phyloP scores from a whole-genome alignment of 2,888 invertebrate genomes.

The Hydropsyche betteni region DNA sequence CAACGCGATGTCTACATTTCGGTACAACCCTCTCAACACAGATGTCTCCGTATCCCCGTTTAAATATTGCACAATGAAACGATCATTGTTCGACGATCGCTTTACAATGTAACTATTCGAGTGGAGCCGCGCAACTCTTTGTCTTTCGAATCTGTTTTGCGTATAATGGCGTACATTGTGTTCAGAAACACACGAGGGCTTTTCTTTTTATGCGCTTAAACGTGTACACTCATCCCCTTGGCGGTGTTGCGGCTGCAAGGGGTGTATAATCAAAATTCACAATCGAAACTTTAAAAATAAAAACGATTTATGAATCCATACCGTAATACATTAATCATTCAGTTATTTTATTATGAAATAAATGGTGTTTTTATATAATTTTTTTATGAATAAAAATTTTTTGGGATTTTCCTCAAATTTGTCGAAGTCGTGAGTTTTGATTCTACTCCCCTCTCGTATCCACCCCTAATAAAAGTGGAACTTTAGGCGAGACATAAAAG shows the following conservation, averaged over 20 bases:
- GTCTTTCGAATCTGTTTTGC: background rate
- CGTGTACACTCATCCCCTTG: slow-evolving; percentile 2
- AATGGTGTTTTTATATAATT: too few species aligned
- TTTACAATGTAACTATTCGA: slow-evolving; percentile 19
- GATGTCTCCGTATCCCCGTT: too few species aligned
- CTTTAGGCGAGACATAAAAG: slow-evolving; percentile 36
- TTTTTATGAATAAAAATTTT: too few species aligned
- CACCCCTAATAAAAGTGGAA: slow-evolving; percentile 34
- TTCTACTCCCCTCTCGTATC: slow-evolving; percentile 1
- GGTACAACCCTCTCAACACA: too few species aligned
- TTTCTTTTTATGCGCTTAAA: slow-evolving; percentile 11
- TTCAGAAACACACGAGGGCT: background rate
- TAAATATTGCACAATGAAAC: background rate
- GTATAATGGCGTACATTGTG: background rate
- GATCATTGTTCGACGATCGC: background rate
- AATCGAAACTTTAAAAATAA: too few species aligned
- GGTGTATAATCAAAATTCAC: too few species aligned
- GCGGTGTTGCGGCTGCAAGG: too few species aligned
- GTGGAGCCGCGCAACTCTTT: background rate
- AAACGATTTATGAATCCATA: too few species aligned
- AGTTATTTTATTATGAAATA: too few species aligned
- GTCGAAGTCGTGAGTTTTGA: background rate
- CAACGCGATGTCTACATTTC: too few species aligned
- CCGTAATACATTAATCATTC: too few species aligned
- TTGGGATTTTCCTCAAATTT: too few species aligned